phyloP scores from a whole-genome alignment of 2,113 vertebrate species.

The Aplodontia rufa region DNA sequence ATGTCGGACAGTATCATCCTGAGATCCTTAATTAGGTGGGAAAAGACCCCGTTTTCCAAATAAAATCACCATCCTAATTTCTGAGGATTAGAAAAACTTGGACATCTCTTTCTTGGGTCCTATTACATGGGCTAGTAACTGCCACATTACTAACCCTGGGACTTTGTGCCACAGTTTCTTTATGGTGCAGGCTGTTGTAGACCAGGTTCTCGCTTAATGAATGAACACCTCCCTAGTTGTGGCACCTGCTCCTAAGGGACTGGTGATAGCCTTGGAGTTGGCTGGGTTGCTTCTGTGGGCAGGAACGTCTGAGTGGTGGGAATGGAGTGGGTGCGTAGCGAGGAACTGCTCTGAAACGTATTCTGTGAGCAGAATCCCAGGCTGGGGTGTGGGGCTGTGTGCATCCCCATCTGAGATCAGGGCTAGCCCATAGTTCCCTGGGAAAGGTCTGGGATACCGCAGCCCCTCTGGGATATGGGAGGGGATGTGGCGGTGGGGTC shows the following conservation, averaged over 20 bases:
- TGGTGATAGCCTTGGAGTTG: background rate
- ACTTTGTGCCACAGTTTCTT: background rate
- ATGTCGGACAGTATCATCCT: background rate
- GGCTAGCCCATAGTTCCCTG: background rate
- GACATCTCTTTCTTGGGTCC: background rate
- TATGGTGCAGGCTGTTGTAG: background rate
- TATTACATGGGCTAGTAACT: accelerated
- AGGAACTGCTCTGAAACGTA: background rate
- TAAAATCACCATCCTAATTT: background rate
- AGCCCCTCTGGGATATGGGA: background rate
- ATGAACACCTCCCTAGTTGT: background rate
- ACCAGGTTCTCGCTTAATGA: background rate
- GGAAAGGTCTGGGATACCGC: background rate
- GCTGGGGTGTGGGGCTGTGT: background rate
- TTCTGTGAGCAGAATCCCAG: background rate
- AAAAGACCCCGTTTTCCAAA: background rate
- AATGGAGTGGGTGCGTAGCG: background rate
- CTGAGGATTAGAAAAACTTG: background rate
- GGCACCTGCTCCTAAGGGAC: background rate
- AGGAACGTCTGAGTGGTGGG: background rate
- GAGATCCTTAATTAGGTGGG: background rate
- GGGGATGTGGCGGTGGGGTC: background rate
- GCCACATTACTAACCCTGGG: background rate
- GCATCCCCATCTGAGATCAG: background rate
- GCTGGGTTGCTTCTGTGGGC: background rate